Conservation (phyloP, 2,888 invertebrate genomes). For the Xanthia togata region DNA sequence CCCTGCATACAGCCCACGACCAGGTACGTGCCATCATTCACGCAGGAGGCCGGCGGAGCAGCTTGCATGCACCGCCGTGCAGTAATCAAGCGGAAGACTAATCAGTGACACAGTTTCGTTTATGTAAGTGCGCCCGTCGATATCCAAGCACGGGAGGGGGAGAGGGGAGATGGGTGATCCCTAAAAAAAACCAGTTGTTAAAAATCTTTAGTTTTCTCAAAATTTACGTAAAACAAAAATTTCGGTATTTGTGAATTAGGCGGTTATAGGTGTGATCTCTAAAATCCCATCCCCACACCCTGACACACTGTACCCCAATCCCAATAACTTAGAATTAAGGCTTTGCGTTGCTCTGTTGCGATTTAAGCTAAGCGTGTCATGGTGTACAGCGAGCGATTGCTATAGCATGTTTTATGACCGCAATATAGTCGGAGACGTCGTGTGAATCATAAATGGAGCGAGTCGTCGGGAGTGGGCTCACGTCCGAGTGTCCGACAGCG, state of each 20-base stretch:
- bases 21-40: constrained; percentile 68
- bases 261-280: constrained; percentile 25
- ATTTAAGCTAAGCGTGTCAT: constrained; percentile 56
- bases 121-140: constrained; percentile 76
- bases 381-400: constrained; percentile 55
- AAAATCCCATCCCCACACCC: constrained; percentile 3
- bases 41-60: constrained; percentile 25
- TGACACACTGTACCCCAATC: constrained; percentile 10
- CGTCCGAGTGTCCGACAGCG: not conserved
- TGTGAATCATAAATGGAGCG: constrained; percentile 57
- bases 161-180: constrained; percentile 28
- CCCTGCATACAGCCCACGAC: constrained; percentile 71
- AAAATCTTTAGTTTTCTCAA: constrained; percentile 1
- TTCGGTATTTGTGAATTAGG: constrained; percentile 26
- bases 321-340: constrained; percentile 58
- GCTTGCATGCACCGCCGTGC: constrained; percentile 46
- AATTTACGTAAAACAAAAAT: not conserved
- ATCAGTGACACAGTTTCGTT: constrained; percentile 67
- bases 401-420: constrained; percentile 55
- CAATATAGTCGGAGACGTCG: constrained; percentile 40
- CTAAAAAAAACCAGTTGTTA: constrained; percentile 31
- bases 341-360: constrained; percentile 62
- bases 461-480: constrained; percentile 8
- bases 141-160: constrained; percentile 66
- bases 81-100: constrained; percentile 21